These are phyloP conservation scores for Nephrotoma appendiculata DNA, from an alignment of 2,888 invertebrate genomes.

Conservation along the genomic window DNA sequence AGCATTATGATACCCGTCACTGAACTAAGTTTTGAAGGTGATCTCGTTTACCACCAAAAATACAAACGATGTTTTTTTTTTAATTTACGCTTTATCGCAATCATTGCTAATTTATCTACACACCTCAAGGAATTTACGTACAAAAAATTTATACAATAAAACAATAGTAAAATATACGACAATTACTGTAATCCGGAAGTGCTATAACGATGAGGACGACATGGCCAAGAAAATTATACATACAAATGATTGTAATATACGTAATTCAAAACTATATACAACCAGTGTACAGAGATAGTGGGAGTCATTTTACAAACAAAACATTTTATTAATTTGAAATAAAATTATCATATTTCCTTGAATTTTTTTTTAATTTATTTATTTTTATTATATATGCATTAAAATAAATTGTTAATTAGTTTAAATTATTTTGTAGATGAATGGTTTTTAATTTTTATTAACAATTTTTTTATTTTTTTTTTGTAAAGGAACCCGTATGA, in stretches of 20 bases:
- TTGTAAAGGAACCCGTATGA: not conserved
- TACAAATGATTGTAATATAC: not conserved
- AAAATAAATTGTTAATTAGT: not conserved
- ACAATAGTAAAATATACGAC: not conserved
- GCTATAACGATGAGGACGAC: not conserved
- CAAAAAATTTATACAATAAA: not conserved
- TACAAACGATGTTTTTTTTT: not conserved
- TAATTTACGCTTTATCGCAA: not conserved
- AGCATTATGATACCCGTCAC: not conserved
- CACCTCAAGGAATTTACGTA: not conserved
- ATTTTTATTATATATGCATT: not conserved
- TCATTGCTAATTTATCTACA: not conserved
- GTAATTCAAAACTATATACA: not conserved
- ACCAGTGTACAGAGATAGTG: not conserved
- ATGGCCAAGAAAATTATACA: not conserved
- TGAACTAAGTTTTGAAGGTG: not conserved
- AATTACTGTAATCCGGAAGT: not conserved
- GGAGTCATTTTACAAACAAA: not conserved
- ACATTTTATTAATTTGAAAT: not conserved
- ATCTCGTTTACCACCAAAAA: not conserved
- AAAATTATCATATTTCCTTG: not conserved
- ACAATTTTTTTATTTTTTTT: not conserved
- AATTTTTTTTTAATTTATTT: not conserved
- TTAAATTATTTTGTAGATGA: not conserved
- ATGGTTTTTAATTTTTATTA: not conserved